These are phyloP conservation scores for Sminthurides bifidus DNA, from an alignment of 1,140 invertebrate genomes.

Conservation along the genomic window DNA sequence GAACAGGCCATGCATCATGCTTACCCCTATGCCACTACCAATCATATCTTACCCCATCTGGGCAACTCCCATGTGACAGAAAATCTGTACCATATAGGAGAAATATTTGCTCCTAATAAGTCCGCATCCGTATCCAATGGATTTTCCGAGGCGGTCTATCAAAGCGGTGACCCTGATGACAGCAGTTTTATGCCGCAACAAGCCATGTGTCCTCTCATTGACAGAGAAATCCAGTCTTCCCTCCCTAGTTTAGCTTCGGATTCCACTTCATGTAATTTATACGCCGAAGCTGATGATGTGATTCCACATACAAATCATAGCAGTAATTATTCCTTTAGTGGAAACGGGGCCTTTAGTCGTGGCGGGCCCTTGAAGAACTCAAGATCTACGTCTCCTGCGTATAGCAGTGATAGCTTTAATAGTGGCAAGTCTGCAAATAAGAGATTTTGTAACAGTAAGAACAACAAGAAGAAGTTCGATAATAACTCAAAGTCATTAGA, in stretches of 20 bases:
- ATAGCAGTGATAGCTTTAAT: conserved; percentile 33
- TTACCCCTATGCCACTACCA: conserved; percentile 29
- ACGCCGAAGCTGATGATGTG: conserved; percentile 31
- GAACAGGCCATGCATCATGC: conserved; percentile 19
- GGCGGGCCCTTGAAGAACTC: conserved; percentile 27
- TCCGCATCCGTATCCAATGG: conserved; percentile 26
- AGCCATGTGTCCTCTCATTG: conserved; percentile 34
- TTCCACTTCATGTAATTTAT: conserved; percentile 32
- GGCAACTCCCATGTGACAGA: conserved; percentile 31
- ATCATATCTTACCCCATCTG: conserved; percentile 15
- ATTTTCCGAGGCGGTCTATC: conserved; percentile 37
- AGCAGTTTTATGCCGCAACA: conserved; percentile 29
- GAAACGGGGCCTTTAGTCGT: conserved; percentile 6
- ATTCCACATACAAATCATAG: conserved; percentile 14
- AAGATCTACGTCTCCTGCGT: conserved; percentile 30
- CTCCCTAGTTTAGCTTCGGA: conserved; percentile 37
- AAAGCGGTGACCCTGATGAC: conserved; percentile 38
- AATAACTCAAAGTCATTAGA: conserved; percentile 30
- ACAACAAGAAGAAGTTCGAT: conserved; percentile 32
- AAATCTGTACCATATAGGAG: conserved; percentile 39
- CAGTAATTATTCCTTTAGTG: conserved; percentile 21
- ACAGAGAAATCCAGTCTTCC: conserved; percentile 42
- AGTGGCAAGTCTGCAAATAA: conserved; percentile 32
- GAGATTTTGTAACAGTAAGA: conserved; percentile 27
- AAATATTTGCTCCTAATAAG: conserved; percentile 37